Conservation (phyloP, 2,113 vertebrate genomes). For the Sakesphorus luctuosus region DNA sequence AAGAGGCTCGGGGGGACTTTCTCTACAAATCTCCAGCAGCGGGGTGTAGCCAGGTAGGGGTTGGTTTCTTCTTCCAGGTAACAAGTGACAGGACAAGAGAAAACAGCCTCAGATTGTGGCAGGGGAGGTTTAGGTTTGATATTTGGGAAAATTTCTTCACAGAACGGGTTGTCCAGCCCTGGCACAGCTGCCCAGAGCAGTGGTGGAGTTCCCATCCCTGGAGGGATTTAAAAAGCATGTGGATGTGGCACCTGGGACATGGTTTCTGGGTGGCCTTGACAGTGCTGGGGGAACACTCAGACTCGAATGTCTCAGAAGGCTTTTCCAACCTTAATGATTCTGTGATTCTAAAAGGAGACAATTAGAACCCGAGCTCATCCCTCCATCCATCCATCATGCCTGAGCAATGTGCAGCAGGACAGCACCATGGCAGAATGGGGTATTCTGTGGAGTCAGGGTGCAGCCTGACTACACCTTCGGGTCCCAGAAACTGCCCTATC, state of each 20-base stretch:
- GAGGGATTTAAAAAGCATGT: neutral
- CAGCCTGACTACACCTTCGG: accelerated
- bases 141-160: neutral
- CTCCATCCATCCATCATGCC: neutral
- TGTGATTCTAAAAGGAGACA: neutral
- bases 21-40: neutral
- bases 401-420: neutral
- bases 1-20: neutral
- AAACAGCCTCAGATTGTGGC: neutral
- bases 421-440: neutral
- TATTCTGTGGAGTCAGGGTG: accelerated
- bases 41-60: neutral
- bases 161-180: neutral
- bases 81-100: neutral
- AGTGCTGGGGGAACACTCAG: accelerated
- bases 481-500: accelerated
- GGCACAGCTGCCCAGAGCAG: neutral
- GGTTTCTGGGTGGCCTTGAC: neutral
- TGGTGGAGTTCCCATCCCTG: neutral
- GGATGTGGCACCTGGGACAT: neutral
- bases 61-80: neutral
- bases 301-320: neutral
- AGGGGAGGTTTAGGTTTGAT: neutral
- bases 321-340: neutral
- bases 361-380: neutral